Conservation (phyloP, 2,797 vertebrate genomes). For the Emydoidea blandingii region DNA sequence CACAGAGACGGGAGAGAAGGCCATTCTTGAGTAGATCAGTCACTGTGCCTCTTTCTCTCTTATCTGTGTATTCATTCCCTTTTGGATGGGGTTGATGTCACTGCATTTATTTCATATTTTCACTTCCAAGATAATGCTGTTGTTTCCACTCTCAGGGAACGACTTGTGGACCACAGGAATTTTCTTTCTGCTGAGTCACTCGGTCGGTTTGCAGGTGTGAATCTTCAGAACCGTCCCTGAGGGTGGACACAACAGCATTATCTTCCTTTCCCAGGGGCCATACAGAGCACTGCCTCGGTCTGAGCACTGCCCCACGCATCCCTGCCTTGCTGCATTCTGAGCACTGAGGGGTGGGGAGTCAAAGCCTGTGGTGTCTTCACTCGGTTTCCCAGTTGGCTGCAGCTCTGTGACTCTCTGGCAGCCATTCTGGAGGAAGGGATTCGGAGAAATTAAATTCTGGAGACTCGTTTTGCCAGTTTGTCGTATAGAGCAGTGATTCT, state of each 20-base stretch:
- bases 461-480: no score
- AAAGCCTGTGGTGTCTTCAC: no score
- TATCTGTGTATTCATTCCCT: background rate
- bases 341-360: no score
- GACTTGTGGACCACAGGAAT: background rate
- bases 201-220: background rate
- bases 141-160: no score
- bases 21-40: background rate
- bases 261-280: no score
- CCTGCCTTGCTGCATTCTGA: no score
- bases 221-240: fast-evolving
- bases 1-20: background rate
- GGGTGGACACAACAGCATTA: background rate
- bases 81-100: background rate
- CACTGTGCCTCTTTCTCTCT: background rate
- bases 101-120: background rate
- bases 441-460: no score
- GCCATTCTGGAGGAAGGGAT: background rate
- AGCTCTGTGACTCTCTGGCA: background rate
- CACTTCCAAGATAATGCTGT: no score
- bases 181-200: background rate
- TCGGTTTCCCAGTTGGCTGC: no score
- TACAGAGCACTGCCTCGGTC: no score
- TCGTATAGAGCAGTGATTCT: background rate
- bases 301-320: no score